These are phyloP conservation scores for Scaptodrosophila lebanonensis DNA, from an alignment of 1,140 invertebrate species.

Conservation along the genomic window DNA sequence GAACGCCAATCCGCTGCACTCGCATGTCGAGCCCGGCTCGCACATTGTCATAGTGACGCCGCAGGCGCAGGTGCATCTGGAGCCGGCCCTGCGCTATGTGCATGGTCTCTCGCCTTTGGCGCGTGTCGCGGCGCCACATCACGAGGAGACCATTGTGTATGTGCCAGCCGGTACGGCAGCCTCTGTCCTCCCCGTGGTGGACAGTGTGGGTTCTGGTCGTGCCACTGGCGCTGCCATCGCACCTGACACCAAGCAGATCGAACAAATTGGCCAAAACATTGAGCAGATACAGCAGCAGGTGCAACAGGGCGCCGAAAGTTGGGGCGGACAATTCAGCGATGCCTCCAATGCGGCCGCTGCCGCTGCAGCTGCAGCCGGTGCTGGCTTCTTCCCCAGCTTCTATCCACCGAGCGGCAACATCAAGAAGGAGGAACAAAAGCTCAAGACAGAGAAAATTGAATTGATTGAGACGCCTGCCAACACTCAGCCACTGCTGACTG, in stretches of 20 bases:
- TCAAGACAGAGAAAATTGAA: constrained; percentile 46
- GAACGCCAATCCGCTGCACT: constrained; percentile 39
- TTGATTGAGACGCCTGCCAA: constrained; percentile 65
- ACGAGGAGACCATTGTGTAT: constrained; percentile 71
- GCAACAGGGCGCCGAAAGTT: constrained; percentile 41
- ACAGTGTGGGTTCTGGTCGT: constrained; percentile 44
- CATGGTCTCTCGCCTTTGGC: constrained; percentile 69
- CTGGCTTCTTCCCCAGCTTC: constrained; percentile 60
- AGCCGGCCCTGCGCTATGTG: constrained; percentile 63
- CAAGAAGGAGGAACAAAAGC: constrained; percentile 36
- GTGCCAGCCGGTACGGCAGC: constrained; percentile 60
- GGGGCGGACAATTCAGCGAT: constrained; percentile 47
- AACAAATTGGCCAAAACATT: constrained; percentile 34
- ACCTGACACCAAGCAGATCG: constrained; percentile 43
- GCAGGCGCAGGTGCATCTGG: constrained; percentile 68
- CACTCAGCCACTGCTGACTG: constrained; percentile 49
- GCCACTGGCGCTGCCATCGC: constrained; percentile 14
- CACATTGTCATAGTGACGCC: constrained; percentile 73
- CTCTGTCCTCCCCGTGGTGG: constrained; percentile 48
- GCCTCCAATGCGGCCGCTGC: constrained; percentile 31
- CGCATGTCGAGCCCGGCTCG: constrained; percentile 49
- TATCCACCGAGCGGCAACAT: constrained; percentile 30
- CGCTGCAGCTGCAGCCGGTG: constrained; percentile 43
- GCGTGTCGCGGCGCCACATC: constrained; percentile 56
- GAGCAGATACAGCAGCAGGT: constrained; percentile 55